Conservation (phyloP, 2,888 invertebrate genomes). For the Mythimna pallens region DNA sequence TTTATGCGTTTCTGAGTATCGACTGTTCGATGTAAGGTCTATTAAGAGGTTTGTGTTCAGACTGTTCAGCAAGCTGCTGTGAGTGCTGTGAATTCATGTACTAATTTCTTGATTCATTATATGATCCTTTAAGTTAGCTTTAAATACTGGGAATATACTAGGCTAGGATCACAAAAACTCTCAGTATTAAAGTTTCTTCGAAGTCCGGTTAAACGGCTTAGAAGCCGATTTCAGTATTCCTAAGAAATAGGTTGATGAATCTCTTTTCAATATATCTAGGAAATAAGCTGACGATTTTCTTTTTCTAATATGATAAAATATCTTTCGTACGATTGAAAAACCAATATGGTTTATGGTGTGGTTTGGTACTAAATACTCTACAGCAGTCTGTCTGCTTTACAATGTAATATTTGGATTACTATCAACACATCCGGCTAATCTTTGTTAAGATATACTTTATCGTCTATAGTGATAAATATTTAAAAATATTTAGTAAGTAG, state of each 20-base stretch:
- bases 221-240: neutral
- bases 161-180: neutral
- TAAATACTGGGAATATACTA: neutral
- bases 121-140: neutral
- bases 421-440: slow-evolving; percentile 28
- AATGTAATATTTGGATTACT: slow-evolving; percentile 24
- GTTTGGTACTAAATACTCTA: too few relatives aligned
- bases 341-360: too few relatives aligned
- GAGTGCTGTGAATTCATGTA: too few relatives aligned
- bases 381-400: neutral
- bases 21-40: slow-evolving; percentile 1
- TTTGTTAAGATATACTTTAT: slow-evolving; percentile 40
- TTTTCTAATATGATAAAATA: neutral
- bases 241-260: neutral
- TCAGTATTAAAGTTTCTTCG: neutral
- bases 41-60: slow-evolving; percentile 24
- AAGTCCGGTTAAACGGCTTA: neutral
- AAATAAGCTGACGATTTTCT: too few relatives aligned
- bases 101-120: too few relatives aligned
- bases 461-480: slow-evolving; percentile 52
- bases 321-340: neutral
- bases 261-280: too few relatives aligned
- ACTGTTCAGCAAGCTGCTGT: too few relatives aligned
- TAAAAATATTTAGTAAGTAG: slow-evolving; percentile 36
- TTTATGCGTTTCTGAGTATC: neutral